phyloP scores from a whole-genome alignment of 2,113 vertebrate genomes.

The Lampris megalopsis region DNA sequence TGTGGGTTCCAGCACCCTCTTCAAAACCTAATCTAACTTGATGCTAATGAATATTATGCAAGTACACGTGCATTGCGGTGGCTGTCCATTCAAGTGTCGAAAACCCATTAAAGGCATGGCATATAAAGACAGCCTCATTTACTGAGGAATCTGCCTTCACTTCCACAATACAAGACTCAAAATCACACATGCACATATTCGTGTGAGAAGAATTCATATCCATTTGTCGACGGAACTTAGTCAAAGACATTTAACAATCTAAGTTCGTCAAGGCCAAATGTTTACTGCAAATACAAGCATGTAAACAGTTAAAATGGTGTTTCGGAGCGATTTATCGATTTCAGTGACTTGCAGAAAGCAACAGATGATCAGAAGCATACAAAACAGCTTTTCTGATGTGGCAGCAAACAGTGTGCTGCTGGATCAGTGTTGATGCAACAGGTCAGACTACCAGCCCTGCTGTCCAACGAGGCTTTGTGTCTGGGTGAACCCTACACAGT shows the following conservation, averaged over 20 bases:
- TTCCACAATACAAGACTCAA: background rate
- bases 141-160: background rate
- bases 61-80: background rate
- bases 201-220: background rate
- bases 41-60: background rate
- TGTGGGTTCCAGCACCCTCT: background rate
- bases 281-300: background rate
- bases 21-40: no score
- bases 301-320: background rate
- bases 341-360: no score
- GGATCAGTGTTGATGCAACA: slow-evolving; percentile 54
- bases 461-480: slow-evolving; percentile 41
- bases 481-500: background rate
- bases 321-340: background rate
- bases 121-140: slow-evolving; percentile 30
- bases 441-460: slow-evolving; percentile 37
- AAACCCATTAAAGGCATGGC: slow-evolving; percentile 19
- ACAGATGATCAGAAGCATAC: no score
- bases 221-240: background rate
- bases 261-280: background rate
- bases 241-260: no score
- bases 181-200: background rate
- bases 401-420: background rate
- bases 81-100: slow-evolving; percentile 30
- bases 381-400: no score